Evolutionary conservation across 92 coral and sea anemone genomes (phyloP).

Genomic region (Porites lobata): DNA sequence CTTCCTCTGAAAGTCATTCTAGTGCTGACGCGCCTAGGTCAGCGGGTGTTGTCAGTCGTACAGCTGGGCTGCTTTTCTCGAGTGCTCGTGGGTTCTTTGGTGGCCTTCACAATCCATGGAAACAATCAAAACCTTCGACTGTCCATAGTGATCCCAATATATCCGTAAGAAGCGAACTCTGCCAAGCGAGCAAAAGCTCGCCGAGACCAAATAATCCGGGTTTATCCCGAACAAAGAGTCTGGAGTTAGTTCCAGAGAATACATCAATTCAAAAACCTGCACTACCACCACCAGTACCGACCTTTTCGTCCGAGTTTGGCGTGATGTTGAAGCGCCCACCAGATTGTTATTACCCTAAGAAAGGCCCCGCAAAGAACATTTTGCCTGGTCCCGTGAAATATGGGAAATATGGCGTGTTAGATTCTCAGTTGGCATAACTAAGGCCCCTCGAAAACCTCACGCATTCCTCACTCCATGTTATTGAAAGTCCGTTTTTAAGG

Average conservation of each 20-base stretch:
- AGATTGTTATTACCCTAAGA: slow-evolving; percentile 47
- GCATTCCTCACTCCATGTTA: slow-evolving; percentile 53
- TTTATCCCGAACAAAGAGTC: slow-evolving; percentile 68
- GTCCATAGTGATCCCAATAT: slow-evolving; percentile 60
- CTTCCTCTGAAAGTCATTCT: slow-evolving; percentile 27
- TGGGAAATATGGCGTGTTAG: slow-evolving; percentile 53
- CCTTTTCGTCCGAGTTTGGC: slow-evolving; percentile 40
- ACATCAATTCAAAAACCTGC: background rate
- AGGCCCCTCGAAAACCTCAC: slow-evolving; percentile 56
- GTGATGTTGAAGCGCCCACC: slow-evolving; percentile 53
- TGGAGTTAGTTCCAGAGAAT: slow-evolving; percentile 81
- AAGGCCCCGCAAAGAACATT: slow-evolving; percentile 19
- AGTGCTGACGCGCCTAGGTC: slow-evolving; percentile 51
- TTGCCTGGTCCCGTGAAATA: slow-evolving; percentile 16
- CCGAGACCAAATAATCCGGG: slow-evolving; percentile 14
- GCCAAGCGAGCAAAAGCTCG: background rate
- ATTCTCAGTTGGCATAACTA: slow-evolving; percentile 47
- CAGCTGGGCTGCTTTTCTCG: slow-evolving; percentile 94
- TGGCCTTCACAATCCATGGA: slow-evolving; percentile 71
- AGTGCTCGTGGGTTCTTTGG: slow-evolving; percentile 81
- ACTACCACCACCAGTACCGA: slow-evolving; percentile 27
- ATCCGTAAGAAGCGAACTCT: background rate
- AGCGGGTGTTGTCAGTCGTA: slow-evolving; percentile 76
- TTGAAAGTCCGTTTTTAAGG: background rate
- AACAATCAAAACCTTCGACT: slow-evolving; percentile 24